Percentiles rank a stretch among this genome's conserved stretches.
These are phyloP conservation scores for Brachionus asplanchnoidis DNA, from an alignment of 1,140 invertebrate genomes.

Conservation along the genomic window DNA sequence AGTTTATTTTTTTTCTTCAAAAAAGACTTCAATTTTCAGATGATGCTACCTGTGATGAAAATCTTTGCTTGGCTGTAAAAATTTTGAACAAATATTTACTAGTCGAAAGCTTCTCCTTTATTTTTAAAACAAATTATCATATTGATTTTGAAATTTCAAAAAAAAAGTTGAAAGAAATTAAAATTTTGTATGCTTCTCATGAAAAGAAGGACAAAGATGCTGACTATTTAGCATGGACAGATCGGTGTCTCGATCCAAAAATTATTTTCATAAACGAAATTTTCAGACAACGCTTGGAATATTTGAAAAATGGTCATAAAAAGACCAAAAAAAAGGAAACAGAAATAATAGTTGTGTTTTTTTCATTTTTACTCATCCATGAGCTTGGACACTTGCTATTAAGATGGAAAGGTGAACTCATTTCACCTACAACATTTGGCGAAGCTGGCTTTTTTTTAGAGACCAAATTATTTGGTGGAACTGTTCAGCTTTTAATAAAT, in stretches of 20 bases:
- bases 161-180: neutral
- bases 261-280: neutral
- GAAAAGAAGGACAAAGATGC: neutral
- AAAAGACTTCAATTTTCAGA: neutral
- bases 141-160: neutral
- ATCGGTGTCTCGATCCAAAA: neutral
- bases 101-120: neutral
- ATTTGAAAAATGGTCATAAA: neutral
- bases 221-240: neutral
- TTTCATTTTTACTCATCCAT: neutral
- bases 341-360: neutral
- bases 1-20: neutral
- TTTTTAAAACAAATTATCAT: neutral
- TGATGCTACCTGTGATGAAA: neutral
- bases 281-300: neutral
- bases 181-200: neutral
- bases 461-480: neutral
- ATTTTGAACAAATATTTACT: neutral
- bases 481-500: neutral
- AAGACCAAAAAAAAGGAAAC: neutral
- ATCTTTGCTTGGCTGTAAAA: neutral
- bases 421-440: neutral
- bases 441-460: neutral
- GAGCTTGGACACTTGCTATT: neutral
- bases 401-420: neutral